A percentile compares a stretch with the other conserved stretches of the same genome.
These are phyloP conservation scores for Delichon dasypus DNA, from an alignment of 2,797 vertebrate genomes.

Conservation along the genomic window DNA sequence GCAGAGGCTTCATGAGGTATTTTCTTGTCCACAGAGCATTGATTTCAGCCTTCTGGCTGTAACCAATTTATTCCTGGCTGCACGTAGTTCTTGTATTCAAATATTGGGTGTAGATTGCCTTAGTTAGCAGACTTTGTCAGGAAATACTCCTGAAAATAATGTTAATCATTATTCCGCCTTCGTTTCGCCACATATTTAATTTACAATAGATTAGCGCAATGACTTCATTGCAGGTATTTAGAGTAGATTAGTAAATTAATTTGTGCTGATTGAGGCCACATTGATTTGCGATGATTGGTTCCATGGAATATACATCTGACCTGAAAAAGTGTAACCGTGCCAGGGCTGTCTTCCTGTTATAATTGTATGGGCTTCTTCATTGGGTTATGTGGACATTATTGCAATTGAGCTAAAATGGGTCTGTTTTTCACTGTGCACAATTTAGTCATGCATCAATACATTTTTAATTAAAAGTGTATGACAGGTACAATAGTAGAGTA, in stretches of 20 bases:
- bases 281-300: constrained; percentile 57
- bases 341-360: constrained; percentile 12
- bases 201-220: constrained; percentile 39
- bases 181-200: constrained; percentile 49
- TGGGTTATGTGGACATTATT: constrained; percentile 48
- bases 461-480: constrained; percentile 80
- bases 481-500: constrained; percentile 72
- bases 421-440: constrained; percentile 66
- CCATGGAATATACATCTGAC: not conserved
- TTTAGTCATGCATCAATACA: constrained; percentile 75
- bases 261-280: constrained; percentile 48
- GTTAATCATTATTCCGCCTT: constrained; percentile 49
- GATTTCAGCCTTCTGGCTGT: not conserved
- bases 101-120: not conserved
- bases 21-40: not conserved
- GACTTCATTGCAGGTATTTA: constrained; percentile 63
- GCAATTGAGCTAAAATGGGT: constrained; percentile 60
- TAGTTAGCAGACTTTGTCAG: not conserved
- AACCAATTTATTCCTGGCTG: not conserved
- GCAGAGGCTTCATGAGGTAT: not conserved
- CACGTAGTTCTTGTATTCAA: not conserved
- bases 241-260: constrained; percentile 48
- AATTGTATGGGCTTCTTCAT: constrained; percentile 52
- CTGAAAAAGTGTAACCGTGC: not conserved
- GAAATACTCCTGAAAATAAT: not conserved